Percentiles rank a stretch among this genome's conserved stretches.
These are phyloP conservation scores for Rana temporaria DNA, from an alignment of 2,113 vertebrate species.

Conservation along the genomic window DNA sequence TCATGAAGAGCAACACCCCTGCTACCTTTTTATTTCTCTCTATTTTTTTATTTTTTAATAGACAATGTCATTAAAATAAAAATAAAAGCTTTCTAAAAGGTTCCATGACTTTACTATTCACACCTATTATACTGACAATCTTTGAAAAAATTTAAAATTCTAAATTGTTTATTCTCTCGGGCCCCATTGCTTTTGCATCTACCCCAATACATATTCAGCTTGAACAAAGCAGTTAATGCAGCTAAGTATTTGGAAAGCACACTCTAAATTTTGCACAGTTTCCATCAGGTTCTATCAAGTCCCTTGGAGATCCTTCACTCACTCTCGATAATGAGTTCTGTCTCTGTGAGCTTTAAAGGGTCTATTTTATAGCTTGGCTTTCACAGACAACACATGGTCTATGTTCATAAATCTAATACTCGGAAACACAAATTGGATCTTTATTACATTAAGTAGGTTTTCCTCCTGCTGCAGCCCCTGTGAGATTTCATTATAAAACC, in stretches of 20 bases:
- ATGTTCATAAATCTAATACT: constrained; percentile 51
- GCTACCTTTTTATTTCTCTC: no score
- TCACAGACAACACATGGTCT: constrained; percentile 31
- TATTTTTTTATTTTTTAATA: no score
- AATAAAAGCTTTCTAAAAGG: no score
- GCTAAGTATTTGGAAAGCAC: constrained; percentile 13
- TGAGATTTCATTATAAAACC: constrained; percentile 36
- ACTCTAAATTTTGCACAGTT: constrained; percentile 22
- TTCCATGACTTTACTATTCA: no score
- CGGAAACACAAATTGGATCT: constrained; percentile 51
- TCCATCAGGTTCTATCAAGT: constrained; percentile 27
- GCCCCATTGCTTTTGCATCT: not conserved
- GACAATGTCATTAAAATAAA: no score
- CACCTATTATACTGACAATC: no score
- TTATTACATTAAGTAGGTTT: constrained; percentile 47
- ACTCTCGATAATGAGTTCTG: constrained; percentile 56
- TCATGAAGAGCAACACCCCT: no score
- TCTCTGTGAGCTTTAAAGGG: constrained; percentile 42
- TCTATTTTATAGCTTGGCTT: constrained; percentile 45
- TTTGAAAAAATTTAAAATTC: no score
- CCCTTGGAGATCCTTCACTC: constrained; percentile 37
- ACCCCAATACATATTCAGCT: not conserved
- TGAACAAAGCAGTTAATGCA: not conserved
- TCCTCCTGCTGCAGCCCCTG: not conserved
- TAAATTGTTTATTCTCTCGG: no score